These are phyloP conservation scores for Hystrix cristata DNA, from an alignment of 2,113 vertebrate genomes.

Conservation along the genomic window DNA sequence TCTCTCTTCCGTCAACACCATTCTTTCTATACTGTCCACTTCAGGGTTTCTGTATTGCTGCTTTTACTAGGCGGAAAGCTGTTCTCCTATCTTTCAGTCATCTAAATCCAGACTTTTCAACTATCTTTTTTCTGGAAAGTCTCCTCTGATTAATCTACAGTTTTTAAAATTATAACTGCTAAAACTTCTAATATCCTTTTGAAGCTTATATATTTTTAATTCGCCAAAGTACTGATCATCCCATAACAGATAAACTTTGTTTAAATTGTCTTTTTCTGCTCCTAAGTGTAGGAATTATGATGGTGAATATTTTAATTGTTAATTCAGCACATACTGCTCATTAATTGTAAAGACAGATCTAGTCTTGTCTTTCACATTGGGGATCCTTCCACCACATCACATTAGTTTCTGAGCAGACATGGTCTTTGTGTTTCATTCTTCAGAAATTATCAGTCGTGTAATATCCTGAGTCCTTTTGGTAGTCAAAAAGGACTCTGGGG, in stretches of 20 bases:
- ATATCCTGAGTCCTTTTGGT: background rate
- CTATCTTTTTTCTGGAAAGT: background rate
- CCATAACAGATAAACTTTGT: background rate
- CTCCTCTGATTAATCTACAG: background rate
- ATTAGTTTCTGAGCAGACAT: background rate
- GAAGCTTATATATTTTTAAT: background rate
- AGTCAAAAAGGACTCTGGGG: background rate
- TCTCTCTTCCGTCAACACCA: background rate
- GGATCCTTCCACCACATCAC: background rate
- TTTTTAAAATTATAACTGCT: background rate
- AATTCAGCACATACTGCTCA: background rate
- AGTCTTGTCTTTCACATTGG: background rate
- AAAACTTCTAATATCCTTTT: background rate
- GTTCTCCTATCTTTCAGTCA: fast-evolving
- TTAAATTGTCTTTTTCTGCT: background rate
- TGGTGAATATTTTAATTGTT: background rate
- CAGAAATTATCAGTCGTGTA: background rate
- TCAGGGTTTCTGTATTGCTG: background rate
- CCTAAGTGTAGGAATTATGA: background rate
- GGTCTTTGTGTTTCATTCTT: background rate
- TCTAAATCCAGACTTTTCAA: background rate
- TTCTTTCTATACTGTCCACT: background rate
- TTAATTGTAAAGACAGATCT: background rate
- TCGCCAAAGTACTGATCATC: no score
- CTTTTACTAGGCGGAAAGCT: background rate